Conservation (phyloP, 2,113 vertebrate genomes). For the Bufo gargarizans region DNA sequence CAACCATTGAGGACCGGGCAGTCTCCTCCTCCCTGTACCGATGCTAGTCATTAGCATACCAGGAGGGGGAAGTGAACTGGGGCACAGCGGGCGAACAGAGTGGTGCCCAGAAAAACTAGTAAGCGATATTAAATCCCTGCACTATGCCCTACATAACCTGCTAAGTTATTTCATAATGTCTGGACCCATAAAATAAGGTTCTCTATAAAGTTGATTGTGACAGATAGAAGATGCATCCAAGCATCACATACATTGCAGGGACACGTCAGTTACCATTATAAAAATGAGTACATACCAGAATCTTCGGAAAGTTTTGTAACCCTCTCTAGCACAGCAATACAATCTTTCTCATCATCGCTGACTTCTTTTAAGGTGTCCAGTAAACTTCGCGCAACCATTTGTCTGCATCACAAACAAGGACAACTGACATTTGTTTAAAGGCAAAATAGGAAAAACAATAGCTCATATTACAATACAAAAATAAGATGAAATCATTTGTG, state of each 20-base stretch:
- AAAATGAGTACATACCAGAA: conserved; percentile 72
- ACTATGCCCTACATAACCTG: no score
- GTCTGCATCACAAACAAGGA: conserved; percentile 72
- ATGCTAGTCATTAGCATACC: no score
- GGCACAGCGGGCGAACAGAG: no score
- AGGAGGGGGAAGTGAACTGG: no score
- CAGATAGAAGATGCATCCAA: no score
- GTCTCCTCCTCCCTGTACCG: no score
- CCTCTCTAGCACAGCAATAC: conserved; percentile 85
- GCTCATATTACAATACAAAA: not conserved
- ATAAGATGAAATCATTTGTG: not conserved
- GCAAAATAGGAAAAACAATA: not conserved
- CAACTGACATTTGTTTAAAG: not conserved
- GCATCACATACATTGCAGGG: not conserved
- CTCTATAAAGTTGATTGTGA: no score
- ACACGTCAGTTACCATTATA: not conserved
- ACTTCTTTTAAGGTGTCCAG: conserved; percentile 89
- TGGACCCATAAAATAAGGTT: no score
- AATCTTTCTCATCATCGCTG: conserved; percentile 87
- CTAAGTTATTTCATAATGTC: no score
- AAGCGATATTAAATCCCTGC: no score
- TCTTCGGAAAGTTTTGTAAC: conserved; percentile 88
- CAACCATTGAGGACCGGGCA: no score
- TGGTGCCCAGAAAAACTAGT: no score
- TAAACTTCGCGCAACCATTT: conserved; percentile 92